A percentile compares a stretch with the other conserved stretches of the same genome.
These are phyloP conservation scores for Hetaerina titia DNA, from an alignment of 2,888 invertebrate species.

Conservation along the genomic window DNA sequence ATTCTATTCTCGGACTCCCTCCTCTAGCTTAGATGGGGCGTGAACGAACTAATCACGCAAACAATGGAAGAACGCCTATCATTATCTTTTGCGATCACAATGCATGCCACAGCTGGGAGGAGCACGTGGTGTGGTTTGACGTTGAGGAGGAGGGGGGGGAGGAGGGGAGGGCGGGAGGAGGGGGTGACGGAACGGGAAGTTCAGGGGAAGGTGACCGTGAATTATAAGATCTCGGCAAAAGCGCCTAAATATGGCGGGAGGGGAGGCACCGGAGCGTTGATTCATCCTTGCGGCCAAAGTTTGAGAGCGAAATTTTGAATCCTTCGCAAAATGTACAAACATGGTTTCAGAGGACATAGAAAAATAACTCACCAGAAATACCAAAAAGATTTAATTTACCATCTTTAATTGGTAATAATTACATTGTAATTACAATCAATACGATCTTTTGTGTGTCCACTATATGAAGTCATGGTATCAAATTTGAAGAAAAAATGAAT, in stretches of 20 bases:
- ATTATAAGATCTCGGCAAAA: neutral
- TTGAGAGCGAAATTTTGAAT: neutral
- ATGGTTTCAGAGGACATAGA: no score
- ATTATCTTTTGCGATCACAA: constrained; percentile 34
- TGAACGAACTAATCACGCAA: constrained; percentile 47
- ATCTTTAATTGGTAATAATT: no score
- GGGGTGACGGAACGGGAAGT: neutral
- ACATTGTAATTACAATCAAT: no score
- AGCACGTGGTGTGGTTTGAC: neutral
- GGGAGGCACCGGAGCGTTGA: neutral
- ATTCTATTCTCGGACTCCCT: constrained; percentile 23
- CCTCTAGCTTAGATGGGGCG: constrained; percentile 45
- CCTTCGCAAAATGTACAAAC: neutral
- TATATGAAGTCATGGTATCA: no score
- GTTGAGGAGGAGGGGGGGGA: neutral
- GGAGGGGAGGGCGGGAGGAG: neutral
- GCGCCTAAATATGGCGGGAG: neutral
- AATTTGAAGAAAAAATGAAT: no score
- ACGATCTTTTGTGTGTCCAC: no score
- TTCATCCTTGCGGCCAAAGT: neutral
- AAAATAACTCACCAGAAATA: no score
- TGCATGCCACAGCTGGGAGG: neutral
- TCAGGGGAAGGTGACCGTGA: neutral
- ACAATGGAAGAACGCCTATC: constrained; percentile 54
- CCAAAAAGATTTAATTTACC: no score